These are phyloP conservation scores for Leptoteleia sp. DNA, from an alignment of 1,140 invertebrate genomes.

Conservation along the genomic window DNA sequence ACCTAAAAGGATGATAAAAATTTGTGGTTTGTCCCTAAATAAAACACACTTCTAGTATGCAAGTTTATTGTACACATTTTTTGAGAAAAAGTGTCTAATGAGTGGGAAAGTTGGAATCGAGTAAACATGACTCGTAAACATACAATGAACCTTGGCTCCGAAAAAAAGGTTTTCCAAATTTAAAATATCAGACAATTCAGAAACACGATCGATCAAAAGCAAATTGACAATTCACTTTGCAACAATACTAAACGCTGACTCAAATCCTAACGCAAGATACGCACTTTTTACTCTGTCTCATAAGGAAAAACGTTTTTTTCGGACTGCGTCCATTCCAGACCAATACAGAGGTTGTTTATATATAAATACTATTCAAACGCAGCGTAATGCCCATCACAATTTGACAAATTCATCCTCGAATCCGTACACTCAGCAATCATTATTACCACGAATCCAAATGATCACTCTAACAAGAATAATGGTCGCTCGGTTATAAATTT, in stretches of 20 bases:
- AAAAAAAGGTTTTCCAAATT: conserved; percentile 34
- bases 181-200: not conserved
- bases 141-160: conserved; percentile 44
- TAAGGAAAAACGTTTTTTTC: conserved; percentile 36
- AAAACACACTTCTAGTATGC: conserved; percentile 60
- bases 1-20: conserved; percentile 33
- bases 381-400: conserved; percentile 63
- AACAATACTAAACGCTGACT: too few species aligned
- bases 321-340: conserved; percentile 17
- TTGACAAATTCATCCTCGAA: conserved; percentile 58
- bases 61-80: conserved; percentile 67
- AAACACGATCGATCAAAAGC: too few species aligned
- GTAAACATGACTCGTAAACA: conserved; percentile 43
- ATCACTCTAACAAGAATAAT: conserved; percentile 40
- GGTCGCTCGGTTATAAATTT: conserved; percentile 32
- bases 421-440: conserved; percentile 51
- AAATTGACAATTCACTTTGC: not conserved
- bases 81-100: conserved; percentile 61
- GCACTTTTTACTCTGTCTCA: too few species aligned
- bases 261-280: too few species aligned
- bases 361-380: conserved; percentile 57
- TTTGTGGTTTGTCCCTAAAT: conserved; percentile 65
- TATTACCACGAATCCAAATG: conserved; percentile 37
- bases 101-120: conserved; percentile 38
- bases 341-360: conserved; percentile 26